A percentile compares a stretch with the other conserved stretches of the same genome.
phyloP scores from a whole-genome alignment of 2,888 invertebrate species.

The Mythimna pallens region DNA sequence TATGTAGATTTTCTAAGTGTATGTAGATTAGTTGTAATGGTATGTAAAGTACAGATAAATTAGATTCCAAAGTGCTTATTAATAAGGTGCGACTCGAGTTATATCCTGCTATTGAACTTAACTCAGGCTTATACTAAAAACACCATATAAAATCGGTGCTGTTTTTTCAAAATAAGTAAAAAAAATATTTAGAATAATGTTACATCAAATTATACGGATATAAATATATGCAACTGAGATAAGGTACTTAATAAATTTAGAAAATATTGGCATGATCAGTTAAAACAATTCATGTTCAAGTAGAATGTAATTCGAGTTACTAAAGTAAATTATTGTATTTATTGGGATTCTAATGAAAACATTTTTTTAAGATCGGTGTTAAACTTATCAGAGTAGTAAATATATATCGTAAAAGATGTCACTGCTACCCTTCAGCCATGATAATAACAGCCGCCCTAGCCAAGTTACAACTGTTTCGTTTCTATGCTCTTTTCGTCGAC shows the following conservation, averaged over 20 bases:
- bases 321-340: constrained; percentile 72
- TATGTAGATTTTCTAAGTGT: constrained; percentile 91
- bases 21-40: constrained; percentile 81
- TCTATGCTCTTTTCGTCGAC: too few species aligned
- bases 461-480: too few species aligned
- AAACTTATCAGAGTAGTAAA: constrained; percentile 74
- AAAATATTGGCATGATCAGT: constrained; percentile 15
- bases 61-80: constrained; percentile 87
- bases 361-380: constrained; percentile 80
- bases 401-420: constrained; percentile 63
- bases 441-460: background rate
- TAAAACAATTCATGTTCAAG: background rate
- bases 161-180: background rate
- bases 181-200: background rate
- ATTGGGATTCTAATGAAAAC: constrained; percentile 76
- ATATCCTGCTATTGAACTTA: constrained; percentile 20
- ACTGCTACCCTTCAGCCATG: constrained; percentile 54
- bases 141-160: background rate
- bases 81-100: constrained; percentile 46
- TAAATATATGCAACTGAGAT: background rate
- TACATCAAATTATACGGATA: constrained; percentile 5
- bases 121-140: background rate
- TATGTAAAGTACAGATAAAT: constrained; percentile 79
- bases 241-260: constrained; percentile 14
- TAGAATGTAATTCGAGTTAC: constrained; percentile 35